Evolutionary conservation across 2,797 vertebrate genomes (phyloP), one percentile per base, ranked within the genome.

Genomic region (Siniperca scherzeri): DNA sequence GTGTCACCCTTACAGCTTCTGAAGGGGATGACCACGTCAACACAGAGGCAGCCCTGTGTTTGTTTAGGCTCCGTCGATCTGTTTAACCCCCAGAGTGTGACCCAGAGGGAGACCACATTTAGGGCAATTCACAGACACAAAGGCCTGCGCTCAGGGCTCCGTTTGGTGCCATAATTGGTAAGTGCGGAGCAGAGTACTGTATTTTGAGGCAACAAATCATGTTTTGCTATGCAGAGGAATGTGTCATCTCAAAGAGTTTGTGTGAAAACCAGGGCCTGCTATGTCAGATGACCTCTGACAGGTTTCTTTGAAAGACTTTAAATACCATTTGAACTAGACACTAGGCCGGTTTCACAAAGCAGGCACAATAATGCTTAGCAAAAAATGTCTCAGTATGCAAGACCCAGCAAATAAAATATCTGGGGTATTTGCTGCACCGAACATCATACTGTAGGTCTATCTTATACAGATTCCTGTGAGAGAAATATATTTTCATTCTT

Each of bases 121-220:
- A 72, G 70, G 69, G 77, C 59, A 80, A 77, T 65, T 88, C 78
- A 77, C 69, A 64, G 76, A 78, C 85, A 89, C 72, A 90, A 88
- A 91, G 78, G 69, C 78, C 80, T 38, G 71, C 30, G 33, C 78
- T 75, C 69, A 69, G 74, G 77, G 62, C 88, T 79, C 81, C 0
- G 61, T 76, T 90, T 86, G 89, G 84, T 69, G 87, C 81, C 81
- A 81, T 90, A 90, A 91, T 88, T 89, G 87, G 62, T 83, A 77
- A 42, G 30, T 38, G 2, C 17, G 8, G 69, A 78, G 50, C 80
- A 1, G 4, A 79, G 67, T 60, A 78, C 83, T 86, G 83, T 85
- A 79, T 86, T 92, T 92, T 92, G 71, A 85, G 73, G 86, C 82
- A 82, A 78, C 84, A 90, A 92, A 93, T 92, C 89, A 91, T 85